phyloP scores from a whole-genome alignment of 2,797 vertebrate genomes.

The Silurus aristotelis region DNA sequence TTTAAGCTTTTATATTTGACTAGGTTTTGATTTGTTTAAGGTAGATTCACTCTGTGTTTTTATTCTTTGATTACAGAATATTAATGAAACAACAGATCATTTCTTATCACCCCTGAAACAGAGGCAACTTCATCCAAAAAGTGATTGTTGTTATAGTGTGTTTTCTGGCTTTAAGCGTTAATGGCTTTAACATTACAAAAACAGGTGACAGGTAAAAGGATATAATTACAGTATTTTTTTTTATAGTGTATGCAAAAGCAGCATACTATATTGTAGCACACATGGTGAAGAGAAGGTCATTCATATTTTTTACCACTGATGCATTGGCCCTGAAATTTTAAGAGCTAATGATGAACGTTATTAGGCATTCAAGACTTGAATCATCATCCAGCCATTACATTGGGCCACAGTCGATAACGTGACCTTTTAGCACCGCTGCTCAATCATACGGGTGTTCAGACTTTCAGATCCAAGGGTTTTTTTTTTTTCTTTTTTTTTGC shows the following conservation, averaged over 20 bases:
- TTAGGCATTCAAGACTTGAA: constrained; percentile 57
- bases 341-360: constrained; percentile 56
- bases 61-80: constrained; percentile 30
- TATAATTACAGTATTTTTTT: no score
- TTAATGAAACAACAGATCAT: constrained; percentile 61
- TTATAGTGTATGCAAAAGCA: neutral
- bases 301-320: constrained; percentile 20
- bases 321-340: constrained; percentile 41
- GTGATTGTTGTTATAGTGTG: neutral
- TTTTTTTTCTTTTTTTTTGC: constrained; percentile 37
- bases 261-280: neutral
- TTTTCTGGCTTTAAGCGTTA: neutral
- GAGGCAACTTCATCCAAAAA: constrained; percentile 32
- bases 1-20: constrained; percentile 70
- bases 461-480: constrained; percentile 45
- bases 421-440: constrained; percentile 58
- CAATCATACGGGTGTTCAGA: constrained; percentile 54
- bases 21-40: constrained; percentile 61
- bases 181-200: neutral
- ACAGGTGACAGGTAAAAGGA: neutral
- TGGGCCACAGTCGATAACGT: constrained; percentile 53
- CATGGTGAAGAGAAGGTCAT: constrained; percentile 25
- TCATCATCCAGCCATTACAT: constrained; percentile 52
- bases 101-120: constrained; percentile 65
- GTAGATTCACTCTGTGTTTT: constrained; percentile 55